Percentiles rank a stretch among this genome's conserved stretches.
phyloP scores from a whole-genome alignment of 2,113 vertebrate species.

The Chloropsis hardwickii region DNA sequence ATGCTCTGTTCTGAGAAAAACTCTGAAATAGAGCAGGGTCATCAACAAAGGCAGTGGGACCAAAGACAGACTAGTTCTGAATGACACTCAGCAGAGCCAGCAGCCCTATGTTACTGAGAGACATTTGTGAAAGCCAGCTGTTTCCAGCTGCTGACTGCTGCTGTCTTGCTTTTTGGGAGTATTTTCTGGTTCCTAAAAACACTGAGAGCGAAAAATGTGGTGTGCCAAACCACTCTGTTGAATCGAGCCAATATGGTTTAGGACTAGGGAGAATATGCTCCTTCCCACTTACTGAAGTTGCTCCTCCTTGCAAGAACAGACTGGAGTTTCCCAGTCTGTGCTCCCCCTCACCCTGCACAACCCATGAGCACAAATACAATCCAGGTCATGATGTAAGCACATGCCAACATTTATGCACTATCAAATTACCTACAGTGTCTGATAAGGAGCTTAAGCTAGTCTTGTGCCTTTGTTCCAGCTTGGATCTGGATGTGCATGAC shows the following conservation, averaged over 20 bases:
- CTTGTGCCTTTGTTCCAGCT: not conserved
- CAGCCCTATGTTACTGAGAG: not conserved
- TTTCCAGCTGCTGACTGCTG: slow-evolving; percentile 24
- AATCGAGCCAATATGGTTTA: not conserved
- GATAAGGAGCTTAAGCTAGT: not conserved
- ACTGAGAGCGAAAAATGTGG: not conserved
- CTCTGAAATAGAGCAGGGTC: not conserved
- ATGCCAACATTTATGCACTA: not conserved
- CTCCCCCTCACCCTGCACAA: not conserved
- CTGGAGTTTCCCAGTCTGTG: not conserved
- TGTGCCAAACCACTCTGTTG: not conserved
- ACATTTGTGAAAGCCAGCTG: not conserved
- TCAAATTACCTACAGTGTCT: not conserved
- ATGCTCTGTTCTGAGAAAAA: not conserved
- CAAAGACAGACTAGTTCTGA: not conserved
- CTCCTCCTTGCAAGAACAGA: not conserved
- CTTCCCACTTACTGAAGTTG: not conserved
- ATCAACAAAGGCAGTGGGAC: not conserved
- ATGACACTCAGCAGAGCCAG: not conserved
- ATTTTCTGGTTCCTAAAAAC: not conserved
- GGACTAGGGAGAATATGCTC: not conserved
- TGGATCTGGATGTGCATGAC: not conserved
- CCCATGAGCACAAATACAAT: fast-evolving
- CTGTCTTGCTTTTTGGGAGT: not conserved
- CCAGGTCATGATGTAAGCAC: not conserved